These are phyloP conservation scores for Formica aserva DNA, from an alignment of 2,888 invertebrate genomes.

Conservation along the genomic window DNA sequence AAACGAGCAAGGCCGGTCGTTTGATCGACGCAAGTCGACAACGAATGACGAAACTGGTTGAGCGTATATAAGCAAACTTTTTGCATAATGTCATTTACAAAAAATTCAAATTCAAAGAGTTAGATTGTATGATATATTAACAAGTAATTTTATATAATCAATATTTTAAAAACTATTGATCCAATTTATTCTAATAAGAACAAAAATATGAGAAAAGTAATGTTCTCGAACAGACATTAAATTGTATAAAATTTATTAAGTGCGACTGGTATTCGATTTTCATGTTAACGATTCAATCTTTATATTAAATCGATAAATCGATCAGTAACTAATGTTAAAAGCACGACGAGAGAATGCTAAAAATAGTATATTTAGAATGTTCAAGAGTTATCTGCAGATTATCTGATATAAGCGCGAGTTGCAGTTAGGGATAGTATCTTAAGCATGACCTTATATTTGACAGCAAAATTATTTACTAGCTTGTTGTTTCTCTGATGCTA, in stretches of 20 bases:
- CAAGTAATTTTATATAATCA: background rate
- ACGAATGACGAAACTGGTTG: background rate
- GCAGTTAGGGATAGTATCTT: background rate
- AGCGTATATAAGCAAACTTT: background rate
- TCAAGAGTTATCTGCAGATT: background rate
- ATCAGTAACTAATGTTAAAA: background rate
- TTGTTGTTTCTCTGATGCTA: constrained; percentile 51
- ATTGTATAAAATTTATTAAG: background rate
- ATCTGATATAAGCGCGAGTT: background rate
- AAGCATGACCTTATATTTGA: background rate
- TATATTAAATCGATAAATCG: background rate
- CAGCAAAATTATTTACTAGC: constrained; percentile 6
- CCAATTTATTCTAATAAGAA: background rate
- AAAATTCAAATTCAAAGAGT: background rate
- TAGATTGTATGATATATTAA: background rate
- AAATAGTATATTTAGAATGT: background rate
- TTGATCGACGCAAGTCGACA: background rate
- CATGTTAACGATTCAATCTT: background rate
- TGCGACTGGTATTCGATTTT: background rate
- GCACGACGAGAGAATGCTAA: background rate
- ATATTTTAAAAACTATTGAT: background rate
- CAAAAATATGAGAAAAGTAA: background rate
- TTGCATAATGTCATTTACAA: constrained; percentile 19
- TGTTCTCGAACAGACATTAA: background rate
- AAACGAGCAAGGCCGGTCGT: constrained; percentile 47